phyloP scores from a whole-genome alignment of 1,140 invertebrate species.

The Atopsyche davidsoni region DNA sequence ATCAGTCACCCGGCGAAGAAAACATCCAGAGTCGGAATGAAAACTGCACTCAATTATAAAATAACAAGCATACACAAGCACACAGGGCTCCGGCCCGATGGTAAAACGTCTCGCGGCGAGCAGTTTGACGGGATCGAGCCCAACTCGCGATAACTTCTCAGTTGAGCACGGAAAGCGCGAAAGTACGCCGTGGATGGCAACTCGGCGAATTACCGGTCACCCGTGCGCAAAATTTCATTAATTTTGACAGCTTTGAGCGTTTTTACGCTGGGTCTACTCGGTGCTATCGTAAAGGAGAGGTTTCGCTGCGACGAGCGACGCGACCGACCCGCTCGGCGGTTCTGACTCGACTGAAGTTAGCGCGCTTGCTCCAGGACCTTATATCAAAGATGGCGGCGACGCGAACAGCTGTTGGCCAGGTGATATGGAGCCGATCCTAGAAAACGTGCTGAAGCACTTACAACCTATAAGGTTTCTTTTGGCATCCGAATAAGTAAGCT shows the following conservation, averaged over 20 bases:
- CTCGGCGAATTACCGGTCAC: too few species aligned
- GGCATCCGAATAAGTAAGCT: not conserved
- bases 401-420: conserved; percentile 3
- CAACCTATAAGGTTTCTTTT: not conserved
- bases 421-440: conserved; percentile 2
- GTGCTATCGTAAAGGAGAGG: not conserved
- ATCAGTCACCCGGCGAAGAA: too few species aligned
- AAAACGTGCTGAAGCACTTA: not conserved
- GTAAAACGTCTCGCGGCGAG: too few species aligned
- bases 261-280: conserved; percentile 6
- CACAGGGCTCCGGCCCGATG: too few species aligned
- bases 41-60: too few species aligned
- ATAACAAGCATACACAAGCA: too few species aligned
- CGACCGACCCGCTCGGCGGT: not conserved
- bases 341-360: conserved; percentile 4
- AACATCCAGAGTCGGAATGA: too few species aligned
- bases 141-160: too few species aligned
- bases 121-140: too few species aligned
- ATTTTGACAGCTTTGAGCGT: not conserved
- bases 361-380: not conserved
- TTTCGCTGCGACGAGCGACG: not conserved
- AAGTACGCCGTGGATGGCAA: too few species aligned
- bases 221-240: not conserved
- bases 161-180: too few species aligned
- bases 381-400: conserved; percentile 5